These are phyloP conservation scores for Epinotia ramella DNA, from an alignment of 2,888 invertebrate genomes.

Conservation along the genomic window DNA sequence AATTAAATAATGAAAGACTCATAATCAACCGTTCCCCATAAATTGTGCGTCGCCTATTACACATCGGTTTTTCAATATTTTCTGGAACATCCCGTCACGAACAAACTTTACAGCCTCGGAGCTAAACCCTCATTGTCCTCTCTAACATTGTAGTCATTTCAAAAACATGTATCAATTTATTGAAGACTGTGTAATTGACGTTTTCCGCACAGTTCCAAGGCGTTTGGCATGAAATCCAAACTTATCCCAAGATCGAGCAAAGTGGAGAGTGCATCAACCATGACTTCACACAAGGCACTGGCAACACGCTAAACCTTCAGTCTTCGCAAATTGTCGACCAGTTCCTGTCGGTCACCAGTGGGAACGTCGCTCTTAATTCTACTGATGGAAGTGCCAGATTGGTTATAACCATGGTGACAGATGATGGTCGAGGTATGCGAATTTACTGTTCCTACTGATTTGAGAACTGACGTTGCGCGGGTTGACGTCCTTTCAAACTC, in stretches of 20 bases:
- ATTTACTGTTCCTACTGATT: neutral
- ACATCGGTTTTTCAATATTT: too few species aligned
- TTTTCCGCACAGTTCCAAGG: conserved; percentile 63
- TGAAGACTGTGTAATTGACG: conserved; percentile 20
- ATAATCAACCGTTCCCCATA: too few species aligned
- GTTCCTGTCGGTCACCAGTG: conserved; percentile 51
- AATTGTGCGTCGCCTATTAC: too few species aligned
- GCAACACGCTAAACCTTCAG: conserved; percentile 54
- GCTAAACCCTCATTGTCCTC: neutral
- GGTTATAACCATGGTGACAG: conserved; percentile 54
- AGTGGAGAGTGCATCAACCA: conserved; percentile 68
- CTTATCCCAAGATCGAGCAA: conserved; percentile 65
- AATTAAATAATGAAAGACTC: too few species aligned
- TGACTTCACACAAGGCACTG: conserved; percentile 53
- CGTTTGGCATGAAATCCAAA: conserved; percentile 67
- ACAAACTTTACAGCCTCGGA: neutral
- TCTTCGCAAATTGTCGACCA: conserved; percentile 61
- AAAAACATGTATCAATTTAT: neutral
- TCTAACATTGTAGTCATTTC: neutral
- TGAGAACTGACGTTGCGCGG: neutral
- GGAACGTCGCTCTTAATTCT: conserved; percentile 54
- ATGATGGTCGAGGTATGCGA: conserved; percentile 55
- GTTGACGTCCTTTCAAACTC: neutral
- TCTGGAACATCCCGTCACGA: neutral
- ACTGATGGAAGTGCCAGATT: conserved; percentile 62